Base-by-base conservation (phyloP, 2,888 invertebrate genomes). In the Cartodere bifasciata region DNA sequence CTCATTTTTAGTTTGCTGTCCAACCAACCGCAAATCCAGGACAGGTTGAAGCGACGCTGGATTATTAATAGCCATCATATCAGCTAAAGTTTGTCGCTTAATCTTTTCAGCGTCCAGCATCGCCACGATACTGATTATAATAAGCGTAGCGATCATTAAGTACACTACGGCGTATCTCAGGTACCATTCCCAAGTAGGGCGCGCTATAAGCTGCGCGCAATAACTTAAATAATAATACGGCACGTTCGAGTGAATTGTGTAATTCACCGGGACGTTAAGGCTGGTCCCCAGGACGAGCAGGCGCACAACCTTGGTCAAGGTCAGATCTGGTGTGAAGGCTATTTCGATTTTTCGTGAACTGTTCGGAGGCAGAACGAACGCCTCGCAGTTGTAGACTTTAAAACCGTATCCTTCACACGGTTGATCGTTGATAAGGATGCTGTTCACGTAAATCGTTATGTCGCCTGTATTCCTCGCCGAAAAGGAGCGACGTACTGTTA, bases 381-480 rank as follows among this genome's bases (percentile, higher is more conserved):
- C 67, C 16, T 65, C 64, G 50, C 87, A 87, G 49, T 84, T 77
- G 30, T 80, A 60, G 20, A 86, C 71, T 48, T 72, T 71, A 52
- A 85, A 87, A 11, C 86, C 86, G 46, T 79, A 80, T 5, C 84
- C 83, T 57, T 80, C 76, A 52, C 87, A 85, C 1, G 61, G 56
- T 38, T 71, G 60, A 41, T 70, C 70, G 48, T 75, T 77, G 39
- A 86, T 75, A 35, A 62, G 62, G 46, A 78, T 71, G 30, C 71
- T 70, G 40, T 70, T 65, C 39, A 91, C 72, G 42, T 71, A 70
- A 48, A 95, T 75, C n/a, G 83, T 74, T 42, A 92, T 69, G 51
- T 82, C 82, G 2, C 95, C 95, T n/a, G 82, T 81, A 64, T 97
- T 97, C 44, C 81, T 72, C 13, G 85, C 82, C 6, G 75, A 73